A percentile compares a stretch with the other conserved stretches of the same genome.
phyloP scores from a whole-genome alignment of 1,140 invertebrate genomes.

The Caenorhabditis briggsae region DNA sequence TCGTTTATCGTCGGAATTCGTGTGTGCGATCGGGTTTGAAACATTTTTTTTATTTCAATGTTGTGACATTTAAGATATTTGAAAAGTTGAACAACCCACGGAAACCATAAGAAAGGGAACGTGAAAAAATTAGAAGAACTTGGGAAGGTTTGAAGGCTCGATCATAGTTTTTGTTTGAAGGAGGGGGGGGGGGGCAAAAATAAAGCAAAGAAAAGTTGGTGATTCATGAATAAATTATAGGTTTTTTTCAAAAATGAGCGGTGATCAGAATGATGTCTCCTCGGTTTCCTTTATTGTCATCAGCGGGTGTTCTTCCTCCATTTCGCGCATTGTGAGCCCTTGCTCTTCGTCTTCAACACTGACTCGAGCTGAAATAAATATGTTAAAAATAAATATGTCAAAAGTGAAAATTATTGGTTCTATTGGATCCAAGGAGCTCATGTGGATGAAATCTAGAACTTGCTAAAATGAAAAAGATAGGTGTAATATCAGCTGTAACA shows the following conservation, averaged over 20 bases:
- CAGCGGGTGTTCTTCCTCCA: slow-evolving; percentile 26
- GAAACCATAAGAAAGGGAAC: not conserved
- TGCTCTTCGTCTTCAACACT: slow-evolving; percentile 32
- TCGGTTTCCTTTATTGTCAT: slow-evolving; percentile 49
- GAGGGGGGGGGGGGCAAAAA: not conserved
- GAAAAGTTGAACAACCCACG: not conserved
- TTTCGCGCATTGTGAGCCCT: slow-evolving; percentile 20
- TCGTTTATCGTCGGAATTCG: not conserved
- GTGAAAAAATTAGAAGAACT: not conserved
- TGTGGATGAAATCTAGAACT: too few species aligned
- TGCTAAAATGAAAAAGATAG: too few species aligned
- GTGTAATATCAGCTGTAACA: too few species aligned
- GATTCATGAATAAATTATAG: slow-evolving; percentile 28
- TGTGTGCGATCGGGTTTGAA: not conserved
- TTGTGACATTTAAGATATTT: not conserved
- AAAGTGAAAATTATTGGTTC: too few species aligned
- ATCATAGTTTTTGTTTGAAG: slow-evolving; percentile 9
- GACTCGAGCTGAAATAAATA: slow-evolving; percentile 32
- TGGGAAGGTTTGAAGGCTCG: not conserved
- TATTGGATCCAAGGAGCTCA: too few species aligned
- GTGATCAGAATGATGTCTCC: not conserved
- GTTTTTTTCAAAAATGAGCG: not conserved
- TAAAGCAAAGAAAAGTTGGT: not conserved
- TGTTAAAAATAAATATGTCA: too few species aligned
- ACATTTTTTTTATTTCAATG: not conserved